Base-by-base conservation (phyloP, 2,113 vertebrate genomes). In the Piprites chloris region DNA sequence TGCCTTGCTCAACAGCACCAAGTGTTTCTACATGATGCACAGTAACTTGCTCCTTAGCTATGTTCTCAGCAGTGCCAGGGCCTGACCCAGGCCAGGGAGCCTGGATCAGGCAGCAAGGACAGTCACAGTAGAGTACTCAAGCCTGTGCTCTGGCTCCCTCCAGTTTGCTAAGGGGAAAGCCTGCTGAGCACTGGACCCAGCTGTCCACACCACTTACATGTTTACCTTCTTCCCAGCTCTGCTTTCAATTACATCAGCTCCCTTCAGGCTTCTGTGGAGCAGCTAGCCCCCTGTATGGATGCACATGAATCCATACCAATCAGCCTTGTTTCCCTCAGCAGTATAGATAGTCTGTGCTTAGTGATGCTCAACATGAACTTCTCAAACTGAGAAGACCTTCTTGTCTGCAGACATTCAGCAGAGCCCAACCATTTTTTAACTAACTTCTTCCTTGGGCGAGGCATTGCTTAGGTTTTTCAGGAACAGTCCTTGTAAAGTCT, bases 261-360 rank as follows among this genome's bases (percentile, higher is more conserved):
- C 33, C 52, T 66, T 59, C 22, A 37, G 62, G n/a, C 42, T 69
- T 26, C 69, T 28, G 18, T 17, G 30, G n/a, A 89, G 35, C 56
- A 59, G 23, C 19, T 19, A 49, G 23, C 9, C 46, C 46, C 56
- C 5, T 17, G 32, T 16, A 20, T 4, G 28, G 33, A 46, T 46
- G 62, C 18, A 27, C 3, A 6, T 0, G 0, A 46, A 73, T 46
- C 67, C 27, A 42, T 7, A 53, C 18, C 33, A 18, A 9, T 19
- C 14, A 15, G 44, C 33, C 26, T 26, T 53, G 35, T 33, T 24
- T 33, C 12, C 27, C 17, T 39, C 32, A 14, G 50, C 50, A 44
- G 44, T 12, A 59, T 8, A 53, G 68, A 39, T 28, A 35, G 4
- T 9, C 35, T 61, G 28, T 24, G 74, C 23, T 85, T 56, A 62